Evolutionary conservation across 1,140 invertebrate genomes (phyloP), one percentile per base, ranked within the genome.

Genomic region (Habropoda laboriosa): DNA sequence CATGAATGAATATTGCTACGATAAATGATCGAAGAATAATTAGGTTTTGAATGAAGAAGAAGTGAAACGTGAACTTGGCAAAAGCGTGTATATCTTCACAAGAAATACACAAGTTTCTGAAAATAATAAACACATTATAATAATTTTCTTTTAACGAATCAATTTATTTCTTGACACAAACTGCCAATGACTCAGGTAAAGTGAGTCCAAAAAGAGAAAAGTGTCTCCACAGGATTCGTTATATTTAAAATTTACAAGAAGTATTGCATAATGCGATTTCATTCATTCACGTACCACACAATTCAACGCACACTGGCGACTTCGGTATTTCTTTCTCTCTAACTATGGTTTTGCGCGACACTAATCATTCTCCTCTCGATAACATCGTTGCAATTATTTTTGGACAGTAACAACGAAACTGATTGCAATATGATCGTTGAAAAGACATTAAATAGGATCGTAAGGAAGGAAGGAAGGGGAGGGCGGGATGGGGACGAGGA

Each of bases 91-190:
- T 8, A 35, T 10, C 27, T 42, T 42, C 1, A 8, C 10, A 35
- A n/a, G 35, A n/a, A 5, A 16, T 16, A 6, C 2, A 18, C 10
- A 2, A 49, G 8, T 10, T 27, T 13, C 16, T 18, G 38, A 1
- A 32, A 72, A 58, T 73, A 24, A 80, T 5, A 24, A 71, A 81
- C 27, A 18, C 58, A 81, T 8, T 2, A 21, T 1, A 30, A 21
- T 1, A 30, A 6, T 45, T 6, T 82, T 70, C 30, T 55, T 78
- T 83, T 71, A 84, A 83, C 76, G 81, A 84, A 80, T 83, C 71
- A 79, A 79, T 84, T 80, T 72, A 84, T 80, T 83, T 82, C 51
- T 58, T 83, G 70, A 83, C 82, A 85, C 70, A 61, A 71, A 83
- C 47, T 75, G 64, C 76, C 70, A 75, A 35, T 75, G 70, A 80